These are phyloP conservation scores for Camponotus fellah DNA, from an alignment of 2,888 invertebrate species.

Conservation along the genomic window DNA sequence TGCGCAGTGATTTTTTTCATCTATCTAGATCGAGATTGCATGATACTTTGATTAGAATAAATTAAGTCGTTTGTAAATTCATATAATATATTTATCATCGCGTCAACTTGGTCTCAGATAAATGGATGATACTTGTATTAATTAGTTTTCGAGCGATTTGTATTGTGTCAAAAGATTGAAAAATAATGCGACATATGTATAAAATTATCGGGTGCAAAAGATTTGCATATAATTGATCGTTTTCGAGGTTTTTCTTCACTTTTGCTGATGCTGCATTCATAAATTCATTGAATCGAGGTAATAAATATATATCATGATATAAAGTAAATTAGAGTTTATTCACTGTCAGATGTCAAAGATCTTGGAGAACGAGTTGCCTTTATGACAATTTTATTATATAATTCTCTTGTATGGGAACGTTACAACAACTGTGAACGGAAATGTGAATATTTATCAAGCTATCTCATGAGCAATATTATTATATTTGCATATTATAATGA, in stretches of 20 bases:
- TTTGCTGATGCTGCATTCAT: neutral
- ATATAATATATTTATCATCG: neutral
- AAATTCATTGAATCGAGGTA: neutral
- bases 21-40: neutral
- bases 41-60: neutral
- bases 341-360: neutral
- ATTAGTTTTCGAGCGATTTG: neutral
- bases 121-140: neutral
- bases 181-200: neutral
- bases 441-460: conserved; percentile 36
- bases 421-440: neutral
- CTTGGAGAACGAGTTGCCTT: conserved; percentile 11
- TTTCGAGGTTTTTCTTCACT: neutral
- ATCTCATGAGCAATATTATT: neutral
- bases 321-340: conserved; percentile 9
- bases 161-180: neutral
- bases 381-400: conserved; percentile 23
- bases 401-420: neutral
- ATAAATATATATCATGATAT: neutral
- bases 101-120: neutral
- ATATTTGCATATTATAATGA: conserved; percentile 16
- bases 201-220: neutral
- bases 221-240: neutral
- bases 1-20: neutral
- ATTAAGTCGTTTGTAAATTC: neutral